phyloP scores from a whole-genome alignment of 2,113 vertebrate species.

The Brachypodius melanocephalos region DNA sequence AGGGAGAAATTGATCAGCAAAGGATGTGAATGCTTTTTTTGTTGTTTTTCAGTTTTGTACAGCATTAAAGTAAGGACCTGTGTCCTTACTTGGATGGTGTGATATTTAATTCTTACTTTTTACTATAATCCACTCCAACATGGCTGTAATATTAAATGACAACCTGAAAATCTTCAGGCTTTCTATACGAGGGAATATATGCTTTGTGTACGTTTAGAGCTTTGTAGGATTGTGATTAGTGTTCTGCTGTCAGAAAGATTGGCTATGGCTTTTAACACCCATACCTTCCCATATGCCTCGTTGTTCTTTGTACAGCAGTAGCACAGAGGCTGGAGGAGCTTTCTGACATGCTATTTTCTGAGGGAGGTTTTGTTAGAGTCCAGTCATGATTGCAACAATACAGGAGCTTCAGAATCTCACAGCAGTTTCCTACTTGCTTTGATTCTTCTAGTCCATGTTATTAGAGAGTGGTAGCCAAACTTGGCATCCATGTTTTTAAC shows the following conservation, averaged over 20 bases:
- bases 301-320: neutral
- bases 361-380: neutral
- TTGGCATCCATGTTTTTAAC: constrained; percentile 10
- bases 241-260: neutral
- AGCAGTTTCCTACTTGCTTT: neutral
- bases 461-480: neutral
- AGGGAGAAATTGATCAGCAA: neutral
- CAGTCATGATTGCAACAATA: neutral
- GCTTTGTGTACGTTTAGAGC: neutral
- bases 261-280: neutral
- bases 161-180: neutral
- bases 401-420: neutral
- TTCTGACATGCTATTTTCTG: neutral
- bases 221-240: neutral
- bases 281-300: neutral
- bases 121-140: neutral
- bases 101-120: neutral
- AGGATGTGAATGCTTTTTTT: neutral
- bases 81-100: neutral
- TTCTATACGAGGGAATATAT: neutral
- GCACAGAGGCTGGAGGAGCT: neutral
- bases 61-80: neutral
- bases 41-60: neutral
- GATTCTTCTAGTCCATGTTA: neutral
- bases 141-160: neutral